Base-by-base conservation (phyloP, 1,140 invertebrate species). In the Drosophila carrolli region DNA sequence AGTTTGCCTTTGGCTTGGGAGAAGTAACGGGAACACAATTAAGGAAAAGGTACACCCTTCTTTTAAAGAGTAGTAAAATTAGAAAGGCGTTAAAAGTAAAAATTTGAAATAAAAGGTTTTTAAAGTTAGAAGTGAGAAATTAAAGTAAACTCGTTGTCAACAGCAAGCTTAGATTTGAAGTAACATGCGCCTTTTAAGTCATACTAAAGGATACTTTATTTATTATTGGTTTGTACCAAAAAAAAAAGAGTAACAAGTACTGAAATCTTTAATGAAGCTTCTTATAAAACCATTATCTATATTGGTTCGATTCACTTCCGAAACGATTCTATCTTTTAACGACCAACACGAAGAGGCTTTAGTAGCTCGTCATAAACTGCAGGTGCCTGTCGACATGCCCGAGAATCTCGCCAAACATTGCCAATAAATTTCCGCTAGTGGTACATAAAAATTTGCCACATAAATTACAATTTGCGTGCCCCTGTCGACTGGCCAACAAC, bases 391-490 rank as follows among this genome's bases (percentile, higher is more conserved):
- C 19, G 11, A 75, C 44, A 59, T 72, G 71, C 66, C 63, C 23
- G 32, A 60, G 55, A 62, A 50, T 62, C 60, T 57, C 16, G 40
- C 46, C 48, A n/a, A 58, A 37, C 56, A 58, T 41, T 19, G 65
- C 43, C 73, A 73, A 88, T 88, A 88, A 88, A 89, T 88, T 89
- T 76, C 46, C 44, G 23, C 57, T 47, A 58, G 60, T 59, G 80
- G 76, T 80, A 78, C 83, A 88, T 88, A 80, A 83, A 89, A 88
- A 88, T 88, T 88, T 88, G 83, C 89, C 83, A 83, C 83, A 89
- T 88, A 88, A 88, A 88, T 88, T 89, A 89, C 84, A 88, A 88
- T 88, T 88, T 88, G 83, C 80, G 81, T 79, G 57, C 71, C 55
- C 53, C 76, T 78, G 82, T 78, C 71, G 82, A 9, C 58, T 81